Percentiles rank a stretch among this genome's conserved stretches.
Evolutionary conservation across 92 coral and sea anemone species (phyloP).

Genomic region (Palythoa caribaeorum): DNA sequence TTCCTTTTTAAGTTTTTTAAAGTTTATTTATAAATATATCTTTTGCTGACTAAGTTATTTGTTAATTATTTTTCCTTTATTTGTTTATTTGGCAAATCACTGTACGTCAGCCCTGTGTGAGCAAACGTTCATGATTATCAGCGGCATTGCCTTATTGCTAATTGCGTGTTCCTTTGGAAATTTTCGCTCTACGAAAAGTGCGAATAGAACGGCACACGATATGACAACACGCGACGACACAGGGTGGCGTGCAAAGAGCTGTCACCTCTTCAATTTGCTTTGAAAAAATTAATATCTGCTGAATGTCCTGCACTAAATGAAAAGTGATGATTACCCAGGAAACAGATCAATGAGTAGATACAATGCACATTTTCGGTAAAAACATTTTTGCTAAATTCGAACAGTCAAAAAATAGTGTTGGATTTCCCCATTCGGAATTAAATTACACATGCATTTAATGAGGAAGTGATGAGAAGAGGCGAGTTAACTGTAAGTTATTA

Average conservation of each 20-base stretch:
- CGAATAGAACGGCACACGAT: neutral
- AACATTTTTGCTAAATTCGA: neutral
- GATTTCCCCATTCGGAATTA: neutral
- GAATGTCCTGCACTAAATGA: neutral
- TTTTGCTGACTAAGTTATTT: neutral
- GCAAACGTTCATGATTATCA: slow-evolving; percentile 48
- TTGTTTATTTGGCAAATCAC: slow-evolving; percentile 30
- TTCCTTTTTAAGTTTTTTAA: slow-evolving; percentile 15
- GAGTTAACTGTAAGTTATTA: slow-evolving; percentile 2
- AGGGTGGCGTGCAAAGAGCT: neutral
- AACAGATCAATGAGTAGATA: neutral
- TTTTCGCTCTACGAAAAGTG: neutral
- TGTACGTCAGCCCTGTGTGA: slow-evolving; percentile 67
- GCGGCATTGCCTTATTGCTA: neutral
- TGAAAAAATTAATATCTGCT: neutral
- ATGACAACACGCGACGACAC: neutral
- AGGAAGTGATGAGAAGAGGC: slow-evolving; percentile 49
- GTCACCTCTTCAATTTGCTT: slow-evolving; percentile 20
- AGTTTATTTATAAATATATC: neutral
- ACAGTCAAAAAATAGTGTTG: neutral
- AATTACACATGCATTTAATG: slow-evolving; percentile 2
- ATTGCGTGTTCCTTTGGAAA: neutral
- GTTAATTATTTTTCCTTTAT: neutral
- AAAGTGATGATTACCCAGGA: neutral
- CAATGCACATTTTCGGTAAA: neutral